Evolutionary conservation across 2,797 vertebrate genomes (phyloP).

Genomic region (Capromys pilorides): DNA sequence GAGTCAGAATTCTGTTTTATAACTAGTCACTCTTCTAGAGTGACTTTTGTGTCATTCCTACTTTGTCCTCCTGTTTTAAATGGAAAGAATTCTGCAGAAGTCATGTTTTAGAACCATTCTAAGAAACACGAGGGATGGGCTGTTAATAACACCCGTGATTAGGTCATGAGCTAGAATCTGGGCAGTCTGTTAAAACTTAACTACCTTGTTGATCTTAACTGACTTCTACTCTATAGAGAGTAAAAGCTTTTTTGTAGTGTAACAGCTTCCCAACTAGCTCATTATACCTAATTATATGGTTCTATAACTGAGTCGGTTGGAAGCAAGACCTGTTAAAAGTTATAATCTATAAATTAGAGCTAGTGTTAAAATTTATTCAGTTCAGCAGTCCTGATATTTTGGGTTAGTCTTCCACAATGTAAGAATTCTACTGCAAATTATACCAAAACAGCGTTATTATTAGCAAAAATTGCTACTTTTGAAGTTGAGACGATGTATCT

Average conservation of each 20-base stretch:
- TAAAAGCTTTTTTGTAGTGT: background rate
- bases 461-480: background rate
- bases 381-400: background rate
- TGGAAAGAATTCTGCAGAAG: background rate
- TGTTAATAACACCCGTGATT: background rate
- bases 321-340: background rate
- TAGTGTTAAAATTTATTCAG: slow-evolving; percentile 10
- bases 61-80: slow-evolving; percentile 25
- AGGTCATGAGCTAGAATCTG: background rate
- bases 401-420: background rate
- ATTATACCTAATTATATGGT: background rate
- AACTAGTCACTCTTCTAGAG: background rate
- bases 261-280: background rate
- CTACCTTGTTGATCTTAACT: slow-evolving; percentile 22
- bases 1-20: background rate
- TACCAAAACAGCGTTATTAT: background rate
- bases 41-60: background rate
- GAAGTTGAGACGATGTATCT: background rate
- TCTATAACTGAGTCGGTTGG: background rate
- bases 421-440: slow-evolving; percentile 31
- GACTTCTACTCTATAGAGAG: background rate
- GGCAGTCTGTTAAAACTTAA: slow-evolving; percentile 24
- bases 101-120: slow-evolving; percentile 12
- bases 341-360: slow-evolving; percentile 23
- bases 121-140: background rate